A percentile compares a stretch with the other conserved stretches of the same genome.
Evolutionary conservation across 2,888 invertebrate genomes (phyloP).

Genomic region (Apamea monoglypha): DNA sequence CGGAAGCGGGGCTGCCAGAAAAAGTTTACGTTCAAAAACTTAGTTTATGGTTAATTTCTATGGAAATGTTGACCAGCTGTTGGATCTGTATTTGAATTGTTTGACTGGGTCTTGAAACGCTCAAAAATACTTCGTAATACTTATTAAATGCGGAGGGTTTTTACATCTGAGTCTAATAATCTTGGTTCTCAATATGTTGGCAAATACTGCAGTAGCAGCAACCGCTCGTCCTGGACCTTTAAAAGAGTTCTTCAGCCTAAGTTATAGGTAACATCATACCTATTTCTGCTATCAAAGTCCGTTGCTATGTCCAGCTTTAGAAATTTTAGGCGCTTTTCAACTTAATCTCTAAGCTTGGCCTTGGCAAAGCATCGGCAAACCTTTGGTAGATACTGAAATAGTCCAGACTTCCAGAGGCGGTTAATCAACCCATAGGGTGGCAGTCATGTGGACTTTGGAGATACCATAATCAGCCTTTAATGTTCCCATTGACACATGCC

Average conservation of each 20-base stretch:
- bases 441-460: neutral
- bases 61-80: neutral
- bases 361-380: neutral
- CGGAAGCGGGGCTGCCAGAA: neutral
- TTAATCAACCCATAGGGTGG: neutral
- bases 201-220: neutral
- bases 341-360: neutral
- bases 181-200: neutral
- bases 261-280: neutral
- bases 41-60: neutral
- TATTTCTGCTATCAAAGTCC: neutral
- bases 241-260: neutral
- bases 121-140: neutral
- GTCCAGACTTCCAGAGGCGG: neutral
- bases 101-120: neutral
- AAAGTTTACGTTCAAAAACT: constrained; percentile 12
- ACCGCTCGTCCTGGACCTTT: too few species aligned
- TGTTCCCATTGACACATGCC: too few species aligned
- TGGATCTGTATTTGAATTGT: neutral
- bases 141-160: neutral
- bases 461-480: too few species aligned
- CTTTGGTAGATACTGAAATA: neutral
- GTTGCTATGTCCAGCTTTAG: neutral
- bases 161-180: neutral
- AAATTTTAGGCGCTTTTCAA: neutral